phyloP scores from a whole-genome alignment of 2,888 invertebrate species.

The Hirtodrosophila alboralis region DNA sequence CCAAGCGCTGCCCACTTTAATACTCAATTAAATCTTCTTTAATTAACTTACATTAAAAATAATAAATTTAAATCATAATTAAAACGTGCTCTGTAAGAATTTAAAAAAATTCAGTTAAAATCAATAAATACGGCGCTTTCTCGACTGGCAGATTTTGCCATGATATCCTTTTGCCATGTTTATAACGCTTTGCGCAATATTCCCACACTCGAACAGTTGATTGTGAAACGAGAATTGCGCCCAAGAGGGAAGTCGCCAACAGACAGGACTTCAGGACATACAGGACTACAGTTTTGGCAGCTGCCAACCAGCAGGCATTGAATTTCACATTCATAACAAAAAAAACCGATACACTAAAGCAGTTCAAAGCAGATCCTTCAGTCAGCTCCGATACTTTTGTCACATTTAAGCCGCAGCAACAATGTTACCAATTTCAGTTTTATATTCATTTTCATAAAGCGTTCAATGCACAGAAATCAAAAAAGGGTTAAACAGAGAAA shows the following conservation, averaged over 20 bases:
- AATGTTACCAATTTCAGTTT: neutral
- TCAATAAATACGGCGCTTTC: neutral
- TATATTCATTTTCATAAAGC: too few species aligned
- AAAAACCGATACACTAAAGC: conserved; percentile 23
- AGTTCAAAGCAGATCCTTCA: neutral
- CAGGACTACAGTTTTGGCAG: conserved; percentile 28
- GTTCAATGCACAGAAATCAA: too few species aligned
- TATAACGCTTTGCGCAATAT: conserved; percentile 34
- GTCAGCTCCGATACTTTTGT: too few species aligned
- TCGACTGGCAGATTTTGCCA: conserved; percentile 17
- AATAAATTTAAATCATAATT: too few species aligned
- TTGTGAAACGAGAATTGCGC: conserved; percentile 13
- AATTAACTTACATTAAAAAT: too few species aligned
- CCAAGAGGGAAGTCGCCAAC: conserved; percentile 23
- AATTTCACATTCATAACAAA: conserved; percentile 44
- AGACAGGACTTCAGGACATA: neutral
- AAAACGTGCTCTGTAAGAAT: neutral
- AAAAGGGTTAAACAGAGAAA: too few species aligned
- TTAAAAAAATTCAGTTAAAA: neutral
- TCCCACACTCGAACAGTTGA: conserved; percentile 8
- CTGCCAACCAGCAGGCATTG: conserved; percentile 36
- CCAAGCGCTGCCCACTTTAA: too few species aligned
- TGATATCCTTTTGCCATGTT: conserved; percentile 33
- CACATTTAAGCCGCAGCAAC: conserved; percentile 16
- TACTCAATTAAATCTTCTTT: too few species aligned